phyloP scores from a whole-genome alignment of 1,140 invertebrate genomes.

The Drosophila simulans region DNA sequence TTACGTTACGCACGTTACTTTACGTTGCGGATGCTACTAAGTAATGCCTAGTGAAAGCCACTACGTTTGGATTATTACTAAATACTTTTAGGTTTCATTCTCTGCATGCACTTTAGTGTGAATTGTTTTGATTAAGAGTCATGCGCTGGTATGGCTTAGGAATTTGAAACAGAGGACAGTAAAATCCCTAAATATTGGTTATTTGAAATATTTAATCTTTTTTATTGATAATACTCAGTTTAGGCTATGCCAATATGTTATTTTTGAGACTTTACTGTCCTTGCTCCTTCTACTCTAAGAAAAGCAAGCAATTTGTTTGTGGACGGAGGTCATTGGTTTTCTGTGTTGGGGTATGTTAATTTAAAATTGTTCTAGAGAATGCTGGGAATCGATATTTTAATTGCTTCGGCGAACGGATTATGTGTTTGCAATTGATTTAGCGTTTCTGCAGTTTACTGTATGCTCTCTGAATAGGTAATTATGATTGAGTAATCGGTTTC shows the following conservation, averaged over 20 bases:
- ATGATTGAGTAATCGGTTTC: constrained; percentile 41
- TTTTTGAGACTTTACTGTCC: constrained; percentile 9
- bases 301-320: constrained; percentile 29
- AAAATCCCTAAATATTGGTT: neutral
- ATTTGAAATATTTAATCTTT: neutral
- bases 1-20: constrained; percentile 22
- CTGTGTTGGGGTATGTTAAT: constrained; percentile 26
- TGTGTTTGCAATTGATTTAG: constrained; percentile 35
- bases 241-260: too few relatives aligned
- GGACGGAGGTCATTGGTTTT: constrained; percentile 10
- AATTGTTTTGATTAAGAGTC: constrained; percentile 11
- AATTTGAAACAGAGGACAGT: constrained; percentile 12
- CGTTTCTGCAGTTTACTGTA: constrained; percentile 47
- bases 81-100: constrained; percentile 29
- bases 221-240: too few relatives aligned
- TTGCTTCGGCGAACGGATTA: constrained; percentile 55
- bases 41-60: constrained; percentile 36
- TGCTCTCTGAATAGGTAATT: constrained; percentile 57
- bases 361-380: constrained; percentile 30
- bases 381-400: constrained; percentile 33
- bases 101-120: constrained; percentile 37
- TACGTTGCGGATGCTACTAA: constrained; percentile 19
- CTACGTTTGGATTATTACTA: constrained; percentile 31
- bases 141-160: constrained; percentile 14
- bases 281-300: constrained; percentile 20